Percentiles rank a stretch among this genome's conserved stretches.
These are phyloP conservation scores for Smithornis capensis DNA, from an alignment of 2,113 vertebrate genomes.

Conservation along the genomic window DNA sequence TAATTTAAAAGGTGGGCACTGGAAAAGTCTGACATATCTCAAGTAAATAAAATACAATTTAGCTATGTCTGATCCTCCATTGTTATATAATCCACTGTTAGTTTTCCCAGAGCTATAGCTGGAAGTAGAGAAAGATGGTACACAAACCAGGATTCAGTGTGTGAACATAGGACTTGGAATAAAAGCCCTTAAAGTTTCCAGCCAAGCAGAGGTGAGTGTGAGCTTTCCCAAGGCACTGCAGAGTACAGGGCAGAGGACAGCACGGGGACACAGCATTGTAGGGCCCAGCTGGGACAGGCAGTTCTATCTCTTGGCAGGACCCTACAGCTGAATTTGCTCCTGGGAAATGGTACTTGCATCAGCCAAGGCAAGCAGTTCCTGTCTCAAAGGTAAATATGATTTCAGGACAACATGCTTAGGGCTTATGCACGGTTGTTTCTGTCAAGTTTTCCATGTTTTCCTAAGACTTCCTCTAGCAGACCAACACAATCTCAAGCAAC, in stretches of 20 bases:
- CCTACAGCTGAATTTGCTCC: not conserved
- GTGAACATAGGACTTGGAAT: not conserved
- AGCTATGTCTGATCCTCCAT: not conserved
- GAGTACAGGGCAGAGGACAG: not conserved
- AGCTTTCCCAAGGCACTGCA: not conserved
- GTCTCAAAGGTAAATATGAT: not conserved
- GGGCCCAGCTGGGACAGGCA: not conserved
- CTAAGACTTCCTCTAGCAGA: not conserved
- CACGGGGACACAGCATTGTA: no score
- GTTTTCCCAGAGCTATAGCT: not conserved
- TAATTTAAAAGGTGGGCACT: not conserved
- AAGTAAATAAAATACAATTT: no score
- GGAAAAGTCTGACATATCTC: not conserved
- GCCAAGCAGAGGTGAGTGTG: not conserved
- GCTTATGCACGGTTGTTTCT: not conserved
- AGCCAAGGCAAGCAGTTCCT: not conserved
- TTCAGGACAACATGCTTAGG: not conserved
- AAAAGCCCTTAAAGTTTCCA: not conserved
- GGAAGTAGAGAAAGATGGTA: not conserved
- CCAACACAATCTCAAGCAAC: not conserved
- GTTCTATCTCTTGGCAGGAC: not conserved
- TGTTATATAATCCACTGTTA: not conserved
- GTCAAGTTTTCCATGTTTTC: not conserved
- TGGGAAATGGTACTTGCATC: fast-evolving
- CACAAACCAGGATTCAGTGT: not conserved